These are phyloP conservation scores for Pygoscelis antarcticus DNA, from an alignment of 2,113 vertebrate genomes.

Conservation along the genomic window DNA sequence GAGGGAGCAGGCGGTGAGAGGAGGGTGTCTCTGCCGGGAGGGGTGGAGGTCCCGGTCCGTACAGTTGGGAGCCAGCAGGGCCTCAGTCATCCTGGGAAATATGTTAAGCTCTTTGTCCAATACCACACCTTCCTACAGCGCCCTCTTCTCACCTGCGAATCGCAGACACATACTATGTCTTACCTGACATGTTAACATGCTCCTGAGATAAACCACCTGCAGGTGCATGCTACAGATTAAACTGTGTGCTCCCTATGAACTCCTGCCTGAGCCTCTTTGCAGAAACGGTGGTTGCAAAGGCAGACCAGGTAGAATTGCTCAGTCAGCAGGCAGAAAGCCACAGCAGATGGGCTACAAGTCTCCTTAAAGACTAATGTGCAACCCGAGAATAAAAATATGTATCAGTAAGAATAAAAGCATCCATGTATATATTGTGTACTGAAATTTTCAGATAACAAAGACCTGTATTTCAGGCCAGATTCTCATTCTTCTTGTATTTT, in stretches of 20 bases:
- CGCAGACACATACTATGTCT: neutral
- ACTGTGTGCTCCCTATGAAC: neutral
- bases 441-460: neutral
- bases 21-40: neutral
- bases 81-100: neutral
- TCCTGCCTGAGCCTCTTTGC: neutral
- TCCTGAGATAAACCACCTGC: neutral
- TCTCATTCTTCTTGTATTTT: neutral
- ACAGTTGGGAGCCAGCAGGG: neutral
- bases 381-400: neutral
- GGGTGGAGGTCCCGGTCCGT: neutral
- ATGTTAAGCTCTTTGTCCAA: neutral
- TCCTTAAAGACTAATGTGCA: neutral
- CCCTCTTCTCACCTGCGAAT: rapidly evolving
- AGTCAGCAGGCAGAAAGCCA: neutral
- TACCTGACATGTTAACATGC: neutral
- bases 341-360: neutral
- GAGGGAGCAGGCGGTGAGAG: neutral
- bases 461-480: neutral
- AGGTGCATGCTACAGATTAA: neutral
- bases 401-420: neutral
- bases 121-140: neutral
- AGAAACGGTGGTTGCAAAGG: neutral
- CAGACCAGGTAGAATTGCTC: neutral
- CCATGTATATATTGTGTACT: rapidly evolving